Percentiles rank a stretch among this genome's conserved stretches.
These are phyloP conservation scores for Isichthys henryi DNA, from an alignment of 2,113 vertebrate species.

Conservation along the genomic window DNA sequence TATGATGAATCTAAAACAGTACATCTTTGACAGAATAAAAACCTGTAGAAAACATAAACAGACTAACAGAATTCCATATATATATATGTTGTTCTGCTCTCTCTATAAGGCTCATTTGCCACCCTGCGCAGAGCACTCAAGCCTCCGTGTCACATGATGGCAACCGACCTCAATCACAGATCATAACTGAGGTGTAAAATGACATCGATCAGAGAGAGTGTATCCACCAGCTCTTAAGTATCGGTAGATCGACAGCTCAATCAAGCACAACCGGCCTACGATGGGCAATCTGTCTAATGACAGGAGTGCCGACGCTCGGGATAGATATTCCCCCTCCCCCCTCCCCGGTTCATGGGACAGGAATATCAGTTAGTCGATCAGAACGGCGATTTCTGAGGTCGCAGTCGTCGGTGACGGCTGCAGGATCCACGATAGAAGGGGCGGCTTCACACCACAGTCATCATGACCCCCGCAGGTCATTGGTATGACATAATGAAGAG, in stretches of 20 bases:
- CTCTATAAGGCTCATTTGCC: neutral
- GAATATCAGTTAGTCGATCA: neutral
- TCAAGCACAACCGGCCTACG: neutral
- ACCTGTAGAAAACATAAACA: neutral
- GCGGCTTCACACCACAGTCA: neutral
- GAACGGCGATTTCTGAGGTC: neutral
- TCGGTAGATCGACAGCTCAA: slow-evolving; percentile 10
- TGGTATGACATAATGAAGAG: neutral
- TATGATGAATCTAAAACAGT: neutral
- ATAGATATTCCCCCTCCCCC: neutral
- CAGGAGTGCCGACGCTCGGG: neutral
- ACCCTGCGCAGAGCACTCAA: neutral
- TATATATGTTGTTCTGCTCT: neutral
- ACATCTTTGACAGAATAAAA: neutral
- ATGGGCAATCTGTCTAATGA: slow-evolving; percentile 10
- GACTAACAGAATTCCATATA: neutral
- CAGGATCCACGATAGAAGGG: neutral
- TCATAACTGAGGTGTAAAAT: slow-evolving; percentile 7
- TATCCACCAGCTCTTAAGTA: neutral
- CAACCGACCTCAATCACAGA: neutral
- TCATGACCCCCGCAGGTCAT: neutral
- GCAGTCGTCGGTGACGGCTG: neutral
- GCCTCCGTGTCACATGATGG: neutral
- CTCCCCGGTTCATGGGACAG: neutral
- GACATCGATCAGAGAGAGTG: neutral